Base-by-base conservation (phyloP, 2,888 invertebrate genomes). In the Euplexia lucipara region DNA sequence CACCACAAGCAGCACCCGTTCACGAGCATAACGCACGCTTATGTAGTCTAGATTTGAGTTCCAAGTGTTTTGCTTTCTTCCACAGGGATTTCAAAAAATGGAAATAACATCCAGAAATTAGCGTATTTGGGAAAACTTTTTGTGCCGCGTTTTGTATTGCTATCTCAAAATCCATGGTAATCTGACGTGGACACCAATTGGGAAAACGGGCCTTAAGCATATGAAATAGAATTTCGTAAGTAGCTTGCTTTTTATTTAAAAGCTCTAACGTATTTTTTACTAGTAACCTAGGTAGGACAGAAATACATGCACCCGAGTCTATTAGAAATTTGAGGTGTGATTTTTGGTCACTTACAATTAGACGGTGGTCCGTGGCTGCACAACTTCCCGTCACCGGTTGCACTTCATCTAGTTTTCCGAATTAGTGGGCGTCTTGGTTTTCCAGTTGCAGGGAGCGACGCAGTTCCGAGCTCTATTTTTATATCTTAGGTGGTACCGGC, bases 1-100 rank as follows among this genome's bases (percentile, higher is more conserved):
- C n/a, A n/a, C n/a, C n/a, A n/a, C n/a, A n/a, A n/a, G n/a, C n/a
- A n/a, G n/a, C n/a, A n/a, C n/a, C n/a, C n/a, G n/a, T n/a, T n/a
- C n/a, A n/a, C n/a, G n/a, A n/a, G n/a, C n/a, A n/a, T n/a, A n/a
- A n/a, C n/a, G n/a, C n/a, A n/a, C 47, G 47, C 47, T 47, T 47
- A 47, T 47, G 47, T 47, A 47, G 48, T 48, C 48, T 49, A 49
- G 49, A 49, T 49, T 49, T 49, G 49, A 34, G 49, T 49, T 49
- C 49, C 49, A 49, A 49, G 49, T 49, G 49, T 49, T 49, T 49
- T 49, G 49, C 49, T 49, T 34, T 49, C 34, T 49, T 49, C 49
- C 34, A 49, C 49, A 49, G 49, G 49, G 49, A 49, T 49, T 49
- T 49, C 49, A 49, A 49, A 49, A 49, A 49, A 34, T 34, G 16